These are phyloP conservation scores for Chloroceryle amazona DNA, from an alignment of 2,797 vertebrate genomes.

Conservation along the genomic window DNA sequence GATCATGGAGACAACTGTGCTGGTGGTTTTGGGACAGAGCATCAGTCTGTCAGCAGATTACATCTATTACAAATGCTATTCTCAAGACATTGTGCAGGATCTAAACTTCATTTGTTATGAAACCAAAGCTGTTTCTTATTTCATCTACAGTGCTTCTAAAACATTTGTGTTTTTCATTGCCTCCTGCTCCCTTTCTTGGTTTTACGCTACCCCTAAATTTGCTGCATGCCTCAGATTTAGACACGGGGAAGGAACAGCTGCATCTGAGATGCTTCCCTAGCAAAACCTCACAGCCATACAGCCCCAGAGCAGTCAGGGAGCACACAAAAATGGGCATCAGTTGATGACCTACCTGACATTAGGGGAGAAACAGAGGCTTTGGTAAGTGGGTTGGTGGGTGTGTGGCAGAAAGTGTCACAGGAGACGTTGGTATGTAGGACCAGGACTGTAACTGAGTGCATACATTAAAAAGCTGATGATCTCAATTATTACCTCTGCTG, in stretches of 20 bases:
- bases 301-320: background rate
- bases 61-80: slow-evolving; percentile 9
- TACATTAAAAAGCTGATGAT: background rate
- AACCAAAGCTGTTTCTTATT: background rate
- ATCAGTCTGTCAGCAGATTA: slow-evolving; percentile 29
- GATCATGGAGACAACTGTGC: background rate
- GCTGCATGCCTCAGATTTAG: background rate
- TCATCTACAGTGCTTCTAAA: background rate
- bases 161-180: background rate
- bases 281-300: background rate
- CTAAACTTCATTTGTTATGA: background rate
- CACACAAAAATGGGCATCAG: background rate
- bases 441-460: accelerated
- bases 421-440: background rate
- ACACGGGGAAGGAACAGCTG: background rate
- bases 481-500: background rate
- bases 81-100: background rate
- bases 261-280: background rate
- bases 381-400: too few species aligned
- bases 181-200: background rate
- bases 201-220: slow-evolving; percentile 28
- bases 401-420: background rate
- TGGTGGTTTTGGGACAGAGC: slow-evolving; percentile 24
- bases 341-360: background rate
- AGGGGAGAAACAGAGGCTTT: background rate